Evolutionary conservation across 2,113 vertebrate genomes (phyloP), one percentile per base, ranked within the genome.

Genomic region (Sebastes schlegelii): DNA sequence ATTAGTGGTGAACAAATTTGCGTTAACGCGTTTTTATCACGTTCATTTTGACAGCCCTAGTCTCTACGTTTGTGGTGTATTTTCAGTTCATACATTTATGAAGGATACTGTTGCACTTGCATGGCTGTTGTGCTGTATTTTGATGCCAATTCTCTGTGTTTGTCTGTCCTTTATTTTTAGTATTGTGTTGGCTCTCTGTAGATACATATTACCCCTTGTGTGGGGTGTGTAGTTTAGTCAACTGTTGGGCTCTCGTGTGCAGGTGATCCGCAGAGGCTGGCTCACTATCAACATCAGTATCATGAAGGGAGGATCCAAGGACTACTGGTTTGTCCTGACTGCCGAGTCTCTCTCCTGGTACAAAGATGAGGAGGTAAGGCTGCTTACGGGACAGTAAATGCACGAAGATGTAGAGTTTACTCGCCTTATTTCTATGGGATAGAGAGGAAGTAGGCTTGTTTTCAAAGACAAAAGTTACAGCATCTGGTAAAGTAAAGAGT

Each of bases 241-340:
- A 61, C 48, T 82, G 49, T 78, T 60, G 70, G 60, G 46, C 57
- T 85, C 45, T 80, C 52, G 6, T 82, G 64, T 73, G 61, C 63
- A 99, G 98, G 98, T 99, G 86, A 98, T 99, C 93, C 96, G 98
- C 48, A 91, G 97, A 79, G 98, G 98, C 68, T 99, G 98, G 98
- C 83, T 99, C 26, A 99, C 98, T 63, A 97, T 99, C 93, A 99
- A 99, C 89, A 99, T 99, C 84, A 98, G 98, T 83, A 97, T 99
- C 89, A 99, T 99, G 98, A 99, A 99, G 92, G 98, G 98, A 6
- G 98, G 98, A 8, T 99, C 98, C 64, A 98, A 98, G 89, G 98
- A 99, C 61, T 99, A 99, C 92, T 99, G 98, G 98, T 99, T 99
- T 1, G 96, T 99, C 89, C 95, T 99, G 79, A 99, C 98, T 0